Conservation (phyloP, 2,888 invertebrate species). For the Bimastos eiseni region DNA sequence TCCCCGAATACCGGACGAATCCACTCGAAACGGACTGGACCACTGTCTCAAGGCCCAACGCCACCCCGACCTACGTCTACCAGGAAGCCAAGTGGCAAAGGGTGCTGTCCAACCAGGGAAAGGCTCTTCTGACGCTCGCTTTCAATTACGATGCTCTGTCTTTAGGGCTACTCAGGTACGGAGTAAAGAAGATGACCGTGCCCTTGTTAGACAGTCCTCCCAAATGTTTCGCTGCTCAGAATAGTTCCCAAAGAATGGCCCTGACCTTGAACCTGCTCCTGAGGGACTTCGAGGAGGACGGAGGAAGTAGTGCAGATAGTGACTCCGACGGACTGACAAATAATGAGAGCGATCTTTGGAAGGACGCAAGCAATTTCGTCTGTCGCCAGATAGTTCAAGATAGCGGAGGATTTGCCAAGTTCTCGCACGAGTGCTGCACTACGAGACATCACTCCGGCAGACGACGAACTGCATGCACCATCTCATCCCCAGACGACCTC, state of each 20-base stretch:
- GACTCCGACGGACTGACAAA: not conserved
- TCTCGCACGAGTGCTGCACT: conserved; percentile 53
- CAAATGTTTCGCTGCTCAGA: conserved; percentile 34
- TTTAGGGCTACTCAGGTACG: conserved; percentile 50
- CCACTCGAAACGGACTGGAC: not conserved
- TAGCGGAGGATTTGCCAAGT: conserved; percentile 48
- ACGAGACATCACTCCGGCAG: conserved; percentile 42
- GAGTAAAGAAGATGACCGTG: conserved; percentile 49
- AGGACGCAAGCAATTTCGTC: conserved; percentile 38
- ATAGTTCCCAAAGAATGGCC: conserved; percentile 29
- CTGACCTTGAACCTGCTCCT: conserved; percentile 45
- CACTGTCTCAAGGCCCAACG: not conserved
- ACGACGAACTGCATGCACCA: conserved; percentile 46
- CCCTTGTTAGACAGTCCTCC: conserved; percentile 38
- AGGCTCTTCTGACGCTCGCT: conserved; percentile 55
- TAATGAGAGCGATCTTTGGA: conserved; percentile 39
- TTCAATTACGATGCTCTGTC: conserved; percentile 58
- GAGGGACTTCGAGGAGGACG: conserved; percentile 43
- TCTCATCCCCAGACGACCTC: conserved; percentile 50
- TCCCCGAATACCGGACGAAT: conserved; percentile 32
- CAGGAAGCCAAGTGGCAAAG: conserved; percentile 54
- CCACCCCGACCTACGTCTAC: conserved; percentile 44
- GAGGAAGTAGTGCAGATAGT: not conserved
- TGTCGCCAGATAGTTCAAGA: conserved; percentile 39
- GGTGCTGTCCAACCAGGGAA: conserved; percentile 53